Evolutionary conservation across 1,140 invertebrate genomes (phyloP).

Genomic region (Caenorhabditis inopinata): DNA sequence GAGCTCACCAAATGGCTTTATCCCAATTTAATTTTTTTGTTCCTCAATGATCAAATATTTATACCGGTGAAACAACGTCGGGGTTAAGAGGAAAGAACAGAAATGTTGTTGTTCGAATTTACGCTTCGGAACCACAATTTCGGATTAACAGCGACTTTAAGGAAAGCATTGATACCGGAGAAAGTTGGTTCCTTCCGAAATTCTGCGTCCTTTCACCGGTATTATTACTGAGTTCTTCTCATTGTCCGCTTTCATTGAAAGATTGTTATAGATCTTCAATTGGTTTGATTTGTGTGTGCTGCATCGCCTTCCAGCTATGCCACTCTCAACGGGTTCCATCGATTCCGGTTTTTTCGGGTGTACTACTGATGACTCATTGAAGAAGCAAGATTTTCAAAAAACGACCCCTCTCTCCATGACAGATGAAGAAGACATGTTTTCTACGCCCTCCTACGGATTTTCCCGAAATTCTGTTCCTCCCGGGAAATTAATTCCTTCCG

Average conservation of each 20-base stretch:
- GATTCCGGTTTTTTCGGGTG: slow-evolving; percentile 29
- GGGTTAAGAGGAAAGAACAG: no score
- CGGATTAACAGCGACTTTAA: no score
- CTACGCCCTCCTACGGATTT: background rate
- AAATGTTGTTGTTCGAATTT: no score
- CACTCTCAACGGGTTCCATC: slow-evolving; percentile 25
- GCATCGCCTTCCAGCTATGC: background rate
- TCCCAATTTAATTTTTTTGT: no score
- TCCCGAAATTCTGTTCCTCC: background rate
- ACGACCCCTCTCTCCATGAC: background rate
- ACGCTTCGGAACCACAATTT: no score
- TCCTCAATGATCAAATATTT: no score
- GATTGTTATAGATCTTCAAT: background rate
- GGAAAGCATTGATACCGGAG: no score
- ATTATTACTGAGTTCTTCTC: no score
- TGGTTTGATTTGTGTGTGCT: background rate
- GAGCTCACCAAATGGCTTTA: no score
- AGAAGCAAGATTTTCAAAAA: background rate
- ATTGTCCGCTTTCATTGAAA: background rate
- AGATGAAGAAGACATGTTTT: background rate
- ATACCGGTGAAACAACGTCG: no score
- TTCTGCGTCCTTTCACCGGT: no score
- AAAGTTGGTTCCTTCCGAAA: no score
- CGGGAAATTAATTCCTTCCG: background rate
- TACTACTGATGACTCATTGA: slow-evolving; percentile 8